Evolutionary conservation across 1,140 invertebrate species (phyloP), one percentile per base, ranked within the genome.

Genomic region (Drosophila pseudoananassae): DNA sequence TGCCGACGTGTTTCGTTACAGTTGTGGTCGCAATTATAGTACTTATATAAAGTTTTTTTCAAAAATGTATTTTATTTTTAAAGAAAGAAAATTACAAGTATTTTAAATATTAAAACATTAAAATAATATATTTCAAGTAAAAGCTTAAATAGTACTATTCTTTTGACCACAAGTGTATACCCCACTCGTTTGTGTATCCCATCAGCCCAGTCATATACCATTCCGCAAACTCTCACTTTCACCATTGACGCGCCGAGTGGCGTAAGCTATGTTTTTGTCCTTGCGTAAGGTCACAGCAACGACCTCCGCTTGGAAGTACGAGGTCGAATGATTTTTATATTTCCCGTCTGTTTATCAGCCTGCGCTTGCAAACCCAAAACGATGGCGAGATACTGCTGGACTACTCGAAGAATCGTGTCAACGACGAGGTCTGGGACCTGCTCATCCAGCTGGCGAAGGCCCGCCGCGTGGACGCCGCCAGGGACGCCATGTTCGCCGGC

Each of bases 321-420:
- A 88, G 84, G 83, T 88, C 72, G 79, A 88, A 61, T 77, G 68
- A 61, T 61, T 68, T 47, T 57, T 38, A 60, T 69, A 43, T 71
- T 68, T 56, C 49, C 49, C 55, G 63, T 53, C 27, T 47, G 66
- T 54, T 70, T 68, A 51, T 78, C 92, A 98, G 97, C 92, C 92
- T 97, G 40, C 94, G 92, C 40, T 79, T 98, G 23, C 76, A 93
- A 10, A 97, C 97, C 6, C 96, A 96, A 31, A 93, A 95, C 63
- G 97, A 98, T 94, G 97, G 97, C 15, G 94, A 96, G 2, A 97
- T 99, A 90, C 93, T 99, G 23, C 76, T 94, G 59, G 99, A 99
- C 93, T 99, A 96, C 92, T 99, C 98, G 9, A 99, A 99, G 92
- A 99, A 99, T 92, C 93, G 98, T 14, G 94, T 99, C 54, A 95